phyloP scores from a whole-genome alignment of 2,888 invertebrate genomes.

The Conus canariensis region DNA sequence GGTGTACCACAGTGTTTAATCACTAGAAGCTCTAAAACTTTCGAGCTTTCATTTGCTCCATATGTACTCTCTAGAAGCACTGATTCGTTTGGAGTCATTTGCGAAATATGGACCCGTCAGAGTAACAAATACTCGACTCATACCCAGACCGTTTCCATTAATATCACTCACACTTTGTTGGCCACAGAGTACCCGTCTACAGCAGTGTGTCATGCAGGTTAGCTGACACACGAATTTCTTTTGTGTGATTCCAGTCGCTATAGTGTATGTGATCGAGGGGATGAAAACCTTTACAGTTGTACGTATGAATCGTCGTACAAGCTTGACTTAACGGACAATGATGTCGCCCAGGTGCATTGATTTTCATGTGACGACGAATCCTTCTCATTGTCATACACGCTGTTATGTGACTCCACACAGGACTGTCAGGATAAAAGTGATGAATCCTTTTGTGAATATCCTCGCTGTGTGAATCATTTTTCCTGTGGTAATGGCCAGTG shows the following conservation, averaged over 20 bases:
- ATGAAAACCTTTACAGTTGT: background rate
- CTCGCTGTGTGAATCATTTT: background rate
- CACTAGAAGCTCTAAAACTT: too few relatives aligned
- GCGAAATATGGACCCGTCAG: too few relatives aligned
- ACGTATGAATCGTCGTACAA: background rate
- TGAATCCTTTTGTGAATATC: background rate
- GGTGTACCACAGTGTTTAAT: too few relatives aligned
- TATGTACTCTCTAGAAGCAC: too few relatives aligned
- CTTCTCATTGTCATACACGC: background rate
- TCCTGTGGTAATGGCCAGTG: too few relatives aligned
- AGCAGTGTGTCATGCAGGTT: background rate
- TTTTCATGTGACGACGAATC: background rate
- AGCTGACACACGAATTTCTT: background rate
- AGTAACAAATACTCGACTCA: background rate
- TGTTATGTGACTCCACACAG: background rate
- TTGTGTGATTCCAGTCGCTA: background rate
- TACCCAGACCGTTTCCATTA: background rate
- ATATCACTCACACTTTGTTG: background rate
- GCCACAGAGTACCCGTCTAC: background rate
- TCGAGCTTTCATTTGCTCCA: too few relatives aligned
- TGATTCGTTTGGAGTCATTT: too few relatives aligned
- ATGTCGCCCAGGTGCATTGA: background rate
- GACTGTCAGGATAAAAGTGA: background rate
- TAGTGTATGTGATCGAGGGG: background rate
- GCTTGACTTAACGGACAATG: background rate